Evolutionary conservation across 2,888 invertebrate genomes (phyloP).

Genomic region (Bedellia somnulentella): DNA sequence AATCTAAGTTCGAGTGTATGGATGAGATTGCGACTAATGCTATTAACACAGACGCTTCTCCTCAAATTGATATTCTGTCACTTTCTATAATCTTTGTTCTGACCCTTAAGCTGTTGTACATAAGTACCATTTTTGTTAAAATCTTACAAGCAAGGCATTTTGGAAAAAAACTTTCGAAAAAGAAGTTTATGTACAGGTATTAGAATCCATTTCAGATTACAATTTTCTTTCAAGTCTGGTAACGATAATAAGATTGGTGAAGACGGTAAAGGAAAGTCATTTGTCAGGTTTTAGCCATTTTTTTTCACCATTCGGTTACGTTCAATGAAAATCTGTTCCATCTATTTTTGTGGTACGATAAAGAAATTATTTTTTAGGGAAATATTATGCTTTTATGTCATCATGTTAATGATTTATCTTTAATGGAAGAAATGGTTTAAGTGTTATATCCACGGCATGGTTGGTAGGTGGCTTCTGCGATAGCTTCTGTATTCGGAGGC

Average conservation of each 20-base stretch:
- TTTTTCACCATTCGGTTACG: conserved; percentile 45
- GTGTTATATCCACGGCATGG: too few relatives aligned
- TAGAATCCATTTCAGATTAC: too few relatives aligned
- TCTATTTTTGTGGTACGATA: conserved; percentile 39
- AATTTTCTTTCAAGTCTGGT: too few relatives aligned
- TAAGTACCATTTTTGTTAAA: too few relatives aligned
- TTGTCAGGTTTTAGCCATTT: conserved; percentile 58
- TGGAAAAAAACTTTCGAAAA: too few relatives aligned
- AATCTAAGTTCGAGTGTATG: conserved; percentile 56
- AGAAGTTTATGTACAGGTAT: too few relatives aligned
- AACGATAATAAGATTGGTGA: conserved; percentile 62
- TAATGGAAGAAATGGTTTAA: too few relatives aligned
- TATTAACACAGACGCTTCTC: conserved; percentile 62
- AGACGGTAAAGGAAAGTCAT: conserved; percentile 62
- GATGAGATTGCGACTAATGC: conserved; percentile 62
- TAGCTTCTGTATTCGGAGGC: too few relatives aligned
- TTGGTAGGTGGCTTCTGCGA: too few relatives aligned
- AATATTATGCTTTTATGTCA: too few relatives aligned
- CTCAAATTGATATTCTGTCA: conserved; percentile 54
- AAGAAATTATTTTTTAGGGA: conserved; percentile 29
- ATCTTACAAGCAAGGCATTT: too few relatives aligned
- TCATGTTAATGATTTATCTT: too few relatives aligned
- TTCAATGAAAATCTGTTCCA: conserved; percentile 58
- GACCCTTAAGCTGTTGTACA: neutral
- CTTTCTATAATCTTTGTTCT: neutral